These are phyloP conservation scores for Caenorhabditis uteleia DNA, from an alignment of 2,888 invertebrate species.

Conservation along the genomic window DNA sequence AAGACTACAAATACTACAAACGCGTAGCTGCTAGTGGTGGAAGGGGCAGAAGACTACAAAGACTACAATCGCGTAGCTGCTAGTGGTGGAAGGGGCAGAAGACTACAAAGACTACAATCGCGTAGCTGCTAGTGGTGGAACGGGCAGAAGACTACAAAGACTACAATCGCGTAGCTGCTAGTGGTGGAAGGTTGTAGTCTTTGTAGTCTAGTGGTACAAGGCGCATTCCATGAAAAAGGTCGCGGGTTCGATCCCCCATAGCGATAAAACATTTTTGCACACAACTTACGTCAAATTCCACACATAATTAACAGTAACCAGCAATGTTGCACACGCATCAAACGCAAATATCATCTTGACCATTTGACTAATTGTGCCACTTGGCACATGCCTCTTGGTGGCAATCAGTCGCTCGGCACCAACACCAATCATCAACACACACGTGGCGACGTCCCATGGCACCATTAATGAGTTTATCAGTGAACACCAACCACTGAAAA, in stretches of 20 bases:
- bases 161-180: too few species aligned
- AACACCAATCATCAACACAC: slow-evolving; percentile 36
- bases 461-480: slow-evolving; percentile 31
- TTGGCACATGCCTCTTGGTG: slow-evolving; percentile 25
- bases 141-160: too few species aligned
- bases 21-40: too few species aligned
- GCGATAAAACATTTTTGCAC: not conserved
- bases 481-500: slow-evolving; percentile 31
- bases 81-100: too few species aligned
- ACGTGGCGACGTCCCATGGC: slow-evolving; percentile 44
- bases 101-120: too few species aligned
- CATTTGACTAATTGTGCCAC: slow-evolving; percentile 25
- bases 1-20: too few species aligned
- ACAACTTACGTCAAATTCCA: slow-evolving; percentile 30
- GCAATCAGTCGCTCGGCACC: slow-evolving; percentile 37
- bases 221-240: too few species aligned
- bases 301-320: slow-evolving; percentile 34
- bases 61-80: too few species aligned
- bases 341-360: slow-evolving; percentile 23
- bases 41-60: too few species aligned
- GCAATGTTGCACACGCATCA: slow-evolving; percentile 21
- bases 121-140: too few species aligned
- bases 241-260: not conserved
- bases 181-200: too few species aligned
- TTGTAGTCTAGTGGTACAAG: not conserved